A percentile compares a stretch with the other conserved stretches of the same genome.
Evolutionary conservation across 2,797 vertebrate genomes (phyloP).

Genomic region (Loris lydekkerianus): DNA sequence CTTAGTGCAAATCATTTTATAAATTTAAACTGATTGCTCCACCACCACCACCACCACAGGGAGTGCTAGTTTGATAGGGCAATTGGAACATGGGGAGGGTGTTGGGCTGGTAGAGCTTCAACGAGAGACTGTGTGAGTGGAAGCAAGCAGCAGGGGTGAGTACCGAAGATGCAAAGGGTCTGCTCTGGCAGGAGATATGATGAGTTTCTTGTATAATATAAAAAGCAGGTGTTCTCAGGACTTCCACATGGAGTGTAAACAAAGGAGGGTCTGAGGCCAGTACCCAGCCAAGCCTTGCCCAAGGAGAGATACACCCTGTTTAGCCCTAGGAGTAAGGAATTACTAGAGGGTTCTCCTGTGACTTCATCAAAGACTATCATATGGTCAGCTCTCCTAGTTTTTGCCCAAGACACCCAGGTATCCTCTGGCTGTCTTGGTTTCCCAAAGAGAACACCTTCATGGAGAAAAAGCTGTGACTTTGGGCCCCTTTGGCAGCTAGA

Average conservation of each 20-base stretch:
- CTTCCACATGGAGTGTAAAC: constrained; percentile 35
- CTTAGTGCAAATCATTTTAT: constrained; percentile 80
- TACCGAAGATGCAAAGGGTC: background rate
- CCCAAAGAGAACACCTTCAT: background rate
- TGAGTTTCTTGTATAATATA: no score
- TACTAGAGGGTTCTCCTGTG: background rate
- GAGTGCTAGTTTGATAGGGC: constrained; percentile 73
- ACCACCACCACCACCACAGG: constrained; percentile 54
- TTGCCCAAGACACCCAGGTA: background rate
- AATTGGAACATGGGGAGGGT: constrained; percentile 65
- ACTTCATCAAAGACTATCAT: background rate
- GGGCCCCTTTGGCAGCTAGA: background rate
- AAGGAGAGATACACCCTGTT: background rate
- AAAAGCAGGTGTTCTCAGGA: background rate
- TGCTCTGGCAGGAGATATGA: background rate
- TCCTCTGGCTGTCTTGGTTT: background rate
- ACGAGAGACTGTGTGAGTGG: background rate
- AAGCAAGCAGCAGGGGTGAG: background rate
- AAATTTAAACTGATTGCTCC: constrained; percentile 80
- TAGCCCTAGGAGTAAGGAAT: background rate
- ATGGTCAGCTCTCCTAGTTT: background rate
- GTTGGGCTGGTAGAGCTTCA: constrained; percentile 37
- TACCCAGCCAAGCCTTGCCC: background rate
- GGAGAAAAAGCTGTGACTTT: background rate
- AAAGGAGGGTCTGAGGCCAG: background rate